A percentile compares a stretch with the other conserved stretches of the same genome.
Evolutionary conservation across 2,888 invertebrate species (phyloP).

Genomic region (Acanthococcus lagerstroemiae): DNA sequence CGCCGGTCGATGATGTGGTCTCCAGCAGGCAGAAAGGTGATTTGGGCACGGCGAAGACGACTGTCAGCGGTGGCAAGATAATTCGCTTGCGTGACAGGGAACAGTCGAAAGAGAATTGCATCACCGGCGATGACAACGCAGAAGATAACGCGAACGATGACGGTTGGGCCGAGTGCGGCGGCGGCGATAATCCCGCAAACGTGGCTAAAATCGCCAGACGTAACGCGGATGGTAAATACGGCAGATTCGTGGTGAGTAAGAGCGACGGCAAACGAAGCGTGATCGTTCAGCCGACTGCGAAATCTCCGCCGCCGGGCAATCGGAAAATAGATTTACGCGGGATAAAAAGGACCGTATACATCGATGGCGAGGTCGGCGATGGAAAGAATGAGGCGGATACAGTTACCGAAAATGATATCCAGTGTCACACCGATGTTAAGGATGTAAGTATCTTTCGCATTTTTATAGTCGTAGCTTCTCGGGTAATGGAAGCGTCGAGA

Average conservation of each 20-base stretch:
- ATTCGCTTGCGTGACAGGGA: neutral
- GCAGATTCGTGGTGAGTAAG: neutral
- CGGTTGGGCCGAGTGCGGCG: neutral
- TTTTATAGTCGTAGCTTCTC: too few relatives aligned
- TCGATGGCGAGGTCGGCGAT: neutral
- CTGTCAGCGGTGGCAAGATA: neutral
- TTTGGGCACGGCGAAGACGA: neutral
- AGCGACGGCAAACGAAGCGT: constrained; percentile 9
- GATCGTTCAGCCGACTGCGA: neutral
- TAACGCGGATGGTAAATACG: neutral
- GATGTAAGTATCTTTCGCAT: neutral
- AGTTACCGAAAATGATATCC: too few relatives aligned
- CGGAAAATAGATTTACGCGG: constrained; percentile 7
- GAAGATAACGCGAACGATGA: neutral
- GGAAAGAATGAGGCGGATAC: neutral
- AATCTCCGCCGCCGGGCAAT: neutral
- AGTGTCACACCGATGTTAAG: too few relatives aligned
- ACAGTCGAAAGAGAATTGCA: neutral
- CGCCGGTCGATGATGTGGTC: neutral
- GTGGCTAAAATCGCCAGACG: neutral
- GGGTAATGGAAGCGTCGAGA: neutral
- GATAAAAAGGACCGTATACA: constrained; percentile 13
- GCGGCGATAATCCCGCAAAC: neutral
- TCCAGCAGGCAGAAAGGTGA: neutral
- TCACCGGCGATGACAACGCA: neutral